These are phyloP conservation scores for Plagiodera versicolora DNA, from an alignment of 2,888 invertebrate species.

Conservation along the genomic window DNA sequence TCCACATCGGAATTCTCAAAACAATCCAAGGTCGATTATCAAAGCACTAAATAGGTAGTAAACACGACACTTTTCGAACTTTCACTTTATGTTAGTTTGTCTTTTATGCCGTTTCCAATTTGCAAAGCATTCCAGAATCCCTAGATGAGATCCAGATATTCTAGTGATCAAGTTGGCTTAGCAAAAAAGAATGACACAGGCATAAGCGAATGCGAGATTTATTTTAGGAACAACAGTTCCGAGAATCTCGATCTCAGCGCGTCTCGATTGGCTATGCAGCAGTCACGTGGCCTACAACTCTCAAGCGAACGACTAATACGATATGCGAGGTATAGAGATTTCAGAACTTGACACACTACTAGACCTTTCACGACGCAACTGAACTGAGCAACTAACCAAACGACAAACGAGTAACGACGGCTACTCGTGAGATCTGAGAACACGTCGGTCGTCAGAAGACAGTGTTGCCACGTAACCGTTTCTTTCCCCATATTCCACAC, in stretches of 20 bases:
- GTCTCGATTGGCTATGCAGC: slow-evolving; percentile 32
- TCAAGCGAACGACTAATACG: too few species aligned
- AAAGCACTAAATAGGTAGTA: not conserved
- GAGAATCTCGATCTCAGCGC: slow-evolving; percentile 39
- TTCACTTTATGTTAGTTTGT: not conserved
- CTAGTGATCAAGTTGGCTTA: not conserved
- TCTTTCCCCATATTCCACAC: too few species aligned
- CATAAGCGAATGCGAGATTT: slow-evolving; percentile 42
- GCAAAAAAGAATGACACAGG: too few species aligned
- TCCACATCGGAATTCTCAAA: slow-evolving; percentile 20
- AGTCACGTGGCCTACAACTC: slow-evolving; percentile 26
- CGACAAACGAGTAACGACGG: too few species aligned
- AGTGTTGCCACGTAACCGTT: not conserved
- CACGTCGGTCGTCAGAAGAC: too few species aligned
- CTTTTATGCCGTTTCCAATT: not conserved
- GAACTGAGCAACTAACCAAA: too few species aligned
- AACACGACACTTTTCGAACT: slow-evolving; percentile 18
- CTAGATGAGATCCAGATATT: too few species aligned
- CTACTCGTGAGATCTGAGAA: too few species aligned
- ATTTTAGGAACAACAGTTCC: slow-evolving; percentile 50
- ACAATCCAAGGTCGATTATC: slow-evolving; percentile 24
- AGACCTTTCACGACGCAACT: too few species aligned
- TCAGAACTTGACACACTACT: too few species aligned
- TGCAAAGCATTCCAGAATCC: too few species aligned
- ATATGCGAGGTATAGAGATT: too few species aligned